Conservation (phyloP, 2,888 invertebrate genomes). For the Drosophila subsilvestris region DNA sequence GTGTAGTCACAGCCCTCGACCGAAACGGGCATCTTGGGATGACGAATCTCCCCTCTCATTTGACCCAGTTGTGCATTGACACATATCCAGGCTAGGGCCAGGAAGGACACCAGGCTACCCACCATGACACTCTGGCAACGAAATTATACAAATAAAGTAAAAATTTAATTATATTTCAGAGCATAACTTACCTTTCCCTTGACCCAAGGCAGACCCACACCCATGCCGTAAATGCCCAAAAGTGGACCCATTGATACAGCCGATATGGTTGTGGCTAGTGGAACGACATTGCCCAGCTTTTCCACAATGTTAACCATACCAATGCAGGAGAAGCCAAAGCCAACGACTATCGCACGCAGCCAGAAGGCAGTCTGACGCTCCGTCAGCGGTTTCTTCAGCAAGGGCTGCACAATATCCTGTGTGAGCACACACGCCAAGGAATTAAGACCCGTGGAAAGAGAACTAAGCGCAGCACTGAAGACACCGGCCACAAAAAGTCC, state of each 20-base stretch:
- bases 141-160: not conserved
- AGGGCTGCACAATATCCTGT: conserved; percentile 90
- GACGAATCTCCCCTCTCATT: conserved; percentile 86
- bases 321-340: conserved; percentile 88
- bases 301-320: conserved; percentile 88
- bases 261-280: conserved; percentile 87
- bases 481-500: conserved; percentile 95
- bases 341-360: conserved; percentile 88
- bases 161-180: not conserved
- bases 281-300: conserved; percentile 89
- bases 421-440: conserved; percentile 92
- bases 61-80: conserved; percentile 89
- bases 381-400: conserved; percentile 86
- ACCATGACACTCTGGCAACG: conserved; percentile 87
- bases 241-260: conserved; percentile 89
- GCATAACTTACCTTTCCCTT: conserved; percentile 85
- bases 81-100: conserved; percentile 88
- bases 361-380: conserved; percentile 86
- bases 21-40: conserved; percentile 85
- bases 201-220: conserved; percentile 88
- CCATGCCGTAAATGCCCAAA: conserved; percentile 89
- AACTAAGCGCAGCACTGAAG: conserved; percentile 94
- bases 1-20: conserved; percentile 84
- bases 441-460: conserved; percentile 91
- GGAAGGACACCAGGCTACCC: conserved; percentile 88